Percentiles rank a stretch among this genome's conserved stretches.
Conservation (phyloP, 64 coral and sea anemone genomes). For the Platygyra sinensis region DNA sequence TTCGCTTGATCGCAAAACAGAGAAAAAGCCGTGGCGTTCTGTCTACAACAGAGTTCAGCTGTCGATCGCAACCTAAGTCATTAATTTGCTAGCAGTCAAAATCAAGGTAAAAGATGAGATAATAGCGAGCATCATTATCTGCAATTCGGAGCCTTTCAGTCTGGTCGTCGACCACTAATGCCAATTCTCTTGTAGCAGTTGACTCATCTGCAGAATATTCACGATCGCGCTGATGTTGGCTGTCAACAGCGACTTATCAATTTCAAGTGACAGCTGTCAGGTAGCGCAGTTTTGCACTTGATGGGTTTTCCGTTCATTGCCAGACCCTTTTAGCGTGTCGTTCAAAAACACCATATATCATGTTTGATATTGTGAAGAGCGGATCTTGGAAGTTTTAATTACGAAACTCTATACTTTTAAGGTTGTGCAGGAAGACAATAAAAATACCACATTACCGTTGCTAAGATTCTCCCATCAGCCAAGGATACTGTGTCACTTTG, state of each 20-base stretch:
- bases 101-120: slow-evolving; percentile 15
- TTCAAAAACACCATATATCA: neutral
- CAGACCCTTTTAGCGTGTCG: neutral
- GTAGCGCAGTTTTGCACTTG: neutral
- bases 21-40: neutral
- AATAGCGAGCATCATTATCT: slow-evolving; percentile 18
- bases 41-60: neutral
- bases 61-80: slow-evolving; percentile 7
- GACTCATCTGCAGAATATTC: neutral
- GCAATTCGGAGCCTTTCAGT: slow-evolving; percentile 27
- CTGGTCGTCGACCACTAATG: neutral
- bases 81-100: slow-evolving; percentile 21
- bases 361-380: neutral
- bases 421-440: neutral
- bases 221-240: neutral
- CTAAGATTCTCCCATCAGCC: neutral
- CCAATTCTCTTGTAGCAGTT: neutral
- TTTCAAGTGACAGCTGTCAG: slow-evolving; percentile 29
- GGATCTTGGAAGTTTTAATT: slow-evolving; percentile 4
- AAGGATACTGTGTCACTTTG: neutral
- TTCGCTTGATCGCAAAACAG: neutral
- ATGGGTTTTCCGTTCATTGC: slow-evolving; percentile 1
- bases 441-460: neutral
- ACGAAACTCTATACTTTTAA: neutral
- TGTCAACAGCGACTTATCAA: slow-evolving; percentile 5